A percentile compares a stretch with the other conserved stretches of the same genome.
Conservation (phyloP, 2,113 vertebrate species). For the Entelurus aequoreus region DNA sequence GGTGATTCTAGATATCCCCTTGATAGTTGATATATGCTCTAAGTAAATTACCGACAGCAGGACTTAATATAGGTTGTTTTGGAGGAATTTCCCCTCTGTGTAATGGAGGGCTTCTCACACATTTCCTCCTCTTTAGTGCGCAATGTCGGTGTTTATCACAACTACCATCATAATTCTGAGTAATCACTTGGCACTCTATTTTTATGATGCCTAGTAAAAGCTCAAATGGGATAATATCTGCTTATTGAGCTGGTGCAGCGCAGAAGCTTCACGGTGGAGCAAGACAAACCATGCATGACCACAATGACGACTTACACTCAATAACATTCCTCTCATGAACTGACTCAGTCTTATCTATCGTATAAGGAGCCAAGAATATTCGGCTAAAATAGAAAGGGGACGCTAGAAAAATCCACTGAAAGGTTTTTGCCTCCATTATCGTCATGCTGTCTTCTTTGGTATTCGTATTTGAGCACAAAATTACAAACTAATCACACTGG, state of each 20-base stretch:
- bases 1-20: conserved; percentile 31
- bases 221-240: conserved; percentile 46
- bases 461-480: too few species aligned
- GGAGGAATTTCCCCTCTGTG: conserved; percentile 21
- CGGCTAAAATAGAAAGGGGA: too few species aligned
- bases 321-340: not conserved
- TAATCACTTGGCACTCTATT: conserved; percentile 47
- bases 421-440: too few species aligned
- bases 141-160: conserved; percentile 42
- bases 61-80: conserved; percentile 29
- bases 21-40: conserved; percentile 33
- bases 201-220: conserved; percentile 57
- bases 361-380: not conserved
- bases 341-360: not conserved
- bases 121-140: conserved; percentile 26
- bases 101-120: conserved; percentile 19
- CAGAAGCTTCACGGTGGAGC: conserved; percentile 11
- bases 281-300: conserved; percentile 10
- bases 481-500: too few species aligned
- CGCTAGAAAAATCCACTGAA: too few species aligned
- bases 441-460: too few species aligned
- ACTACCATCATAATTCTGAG: conserved; percentile 37
- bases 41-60: conserved; percentile 16
- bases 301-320: not conserved
- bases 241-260: conserved; percentile 22